Base-by-base conservation (phyloP, 1,140 invertebrate genomes). In the Antheraea mylitta region DNA sequence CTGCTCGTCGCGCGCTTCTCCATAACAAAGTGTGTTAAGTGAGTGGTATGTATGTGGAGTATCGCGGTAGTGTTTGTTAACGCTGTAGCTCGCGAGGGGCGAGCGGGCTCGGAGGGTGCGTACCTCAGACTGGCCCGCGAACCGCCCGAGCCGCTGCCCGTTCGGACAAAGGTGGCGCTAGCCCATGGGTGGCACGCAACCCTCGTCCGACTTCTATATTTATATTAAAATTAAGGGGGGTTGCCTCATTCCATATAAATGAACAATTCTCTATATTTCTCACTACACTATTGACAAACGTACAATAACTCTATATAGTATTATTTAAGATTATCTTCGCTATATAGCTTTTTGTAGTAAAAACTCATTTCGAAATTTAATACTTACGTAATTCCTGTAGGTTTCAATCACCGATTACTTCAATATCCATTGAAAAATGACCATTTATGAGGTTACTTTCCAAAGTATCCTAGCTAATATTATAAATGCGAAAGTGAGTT, bases 101-200 rank as follows among this genome's bases (percentile, higher is more conserved):
- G 85, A 80, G 86, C 81, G 82, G 81, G 80, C 87, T 85, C 87
- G 83, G 79, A 82, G 85, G 83, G 84, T 85, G 87, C 89, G 82
- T 77, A 72, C 79, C 84, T 77, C 75, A 79, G 83, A 91, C 87
- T 89, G 86, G 79, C 83, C 83, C 11, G 48, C 19, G 53, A 36
- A 38, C 38, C 70, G 30, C 58, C 70, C 72, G 76, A 70, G 75
- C 79, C 75, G 79, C 80, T 84, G 82, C 77, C 86, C 82, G 75
- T 78, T 81, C 73, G 87, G 83, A 85, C 85, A 79, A 66, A 73
- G 78, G 72, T 64, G 80, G 70, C 74, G 74, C 67, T 76, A 76
- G 75, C 80, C 77, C 78, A 80, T 67, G 72, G 72, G 73, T 64
- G 73, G 58, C 81, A 82, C 82, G 79, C 79, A 81, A 84, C 76